Evolutionary conservation across 2,888 invertebrate species (phyloP), one percentile per base, ranked within the genome.

Genomic region (Erebia epiphron): DNA sequence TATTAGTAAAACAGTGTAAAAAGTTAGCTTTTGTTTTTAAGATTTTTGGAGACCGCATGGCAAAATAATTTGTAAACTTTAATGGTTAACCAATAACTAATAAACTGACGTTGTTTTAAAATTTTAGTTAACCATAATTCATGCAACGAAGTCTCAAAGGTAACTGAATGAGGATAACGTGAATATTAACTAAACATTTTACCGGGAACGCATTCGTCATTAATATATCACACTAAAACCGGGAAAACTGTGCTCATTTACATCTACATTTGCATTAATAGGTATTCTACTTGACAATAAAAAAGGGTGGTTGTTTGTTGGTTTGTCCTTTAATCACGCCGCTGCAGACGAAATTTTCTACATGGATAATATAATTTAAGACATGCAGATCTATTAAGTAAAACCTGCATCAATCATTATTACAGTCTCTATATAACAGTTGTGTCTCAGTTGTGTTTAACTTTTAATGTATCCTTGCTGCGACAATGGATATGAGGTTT

Each of bases 161-260:
- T 46, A 58, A 71, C 69, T 73, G 72, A 73, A 77, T 50, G 69
- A 79, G 79, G 79, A 80, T 79, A 76, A 80, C 60, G 54, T 69
- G 64, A 69, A 64, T 74, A 70, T 72, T 70, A 60, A 70, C 73
- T 58, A 57, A 56, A 16, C 16, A 66, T 21, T 73, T 76, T 80
- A 79, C 77, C 73, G 70, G 77, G 79, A 82, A 82, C 54, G 14
- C 63, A 77, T 81, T 79, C 74, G 77, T 80, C 78, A 80, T 54
- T 35, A 18, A 18, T 21, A 57, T 57, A 21, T 77, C 52, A 41
- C 43, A 63, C 69, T 54, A 75, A 70, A 73, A 67, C 56, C 71
- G 68, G 71, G 71, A 70, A 68, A 67, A 69, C 63, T 57, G 11
- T 63, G 49, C 64, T 61, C 41, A 70, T 54, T 46, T 18, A 50